Conservation (phyloP, 1,140 invertebrate species). For the Drosophila tristis region DNA sequence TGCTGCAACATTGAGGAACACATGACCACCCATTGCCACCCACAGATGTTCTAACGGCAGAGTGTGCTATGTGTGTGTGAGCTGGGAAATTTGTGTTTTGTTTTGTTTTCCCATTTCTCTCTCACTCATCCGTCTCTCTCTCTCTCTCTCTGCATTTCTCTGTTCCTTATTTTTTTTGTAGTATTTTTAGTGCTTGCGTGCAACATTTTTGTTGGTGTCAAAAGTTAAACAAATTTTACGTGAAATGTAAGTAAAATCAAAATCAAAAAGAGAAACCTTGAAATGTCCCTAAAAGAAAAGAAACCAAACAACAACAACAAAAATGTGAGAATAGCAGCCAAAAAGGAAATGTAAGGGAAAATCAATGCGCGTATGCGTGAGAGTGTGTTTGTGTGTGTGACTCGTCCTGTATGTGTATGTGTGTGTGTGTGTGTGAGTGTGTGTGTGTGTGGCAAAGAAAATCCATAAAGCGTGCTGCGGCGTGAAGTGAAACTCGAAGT, state of each 20-base stretch:
- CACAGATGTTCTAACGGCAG: slow-evolving; percentile 23
- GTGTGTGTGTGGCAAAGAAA: slow-evolving; percentile 45
- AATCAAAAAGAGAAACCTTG: slow-evolving; percentile 46
- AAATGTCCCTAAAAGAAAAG: slow-evolving; percentile 53
- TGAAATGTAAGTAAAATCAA: slow-evolving; percentile 56
- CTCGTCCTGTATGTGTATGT: slow-evolving; percentile 11
- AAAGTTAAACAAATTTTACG: slow-evolving; percentile 57
- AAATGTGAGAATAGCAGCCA: background rate
- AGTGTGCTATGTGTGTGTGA: slow-evolving; percentile 22
- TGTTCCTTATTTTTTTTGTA: slow-evolving; percentile 21
- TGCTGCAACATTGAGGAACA: too few species aligned
- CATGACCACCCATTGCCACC: slow-evolving; percentile 37
- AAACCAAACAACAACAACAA: slow-evolving; percentile 11
- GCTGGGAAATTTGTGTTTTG: slow-evolving; percentile 41
- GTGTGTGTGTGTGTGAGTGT: slow-evolving; percentile 11
- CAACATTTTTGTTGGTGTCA: slow-evolving; percentile 52
- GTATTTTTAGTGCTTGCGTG: slow-evolving; percentile 77
- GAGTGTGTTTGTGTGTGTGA: slow-evolving; percentile 6
- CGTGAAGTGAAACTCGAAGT: slow-evolving; percentile 60
- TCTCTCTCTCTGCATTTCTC: slow-evolving; percentile 16
- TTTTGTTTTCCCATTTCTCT: slow-evolving; percentile 17
- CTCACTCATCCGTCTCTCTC: background rate
- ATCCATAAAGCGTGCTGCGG: slow-evolving; percentile 64
- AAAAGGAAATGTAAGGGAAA: slow-evolving; percentile 55
- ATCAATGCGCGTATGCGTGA: slow-evolving; percentile 67